Conservation (phyloP, 2,888 invertebrate species). For the Pachydiplax longipennis region DNA sequence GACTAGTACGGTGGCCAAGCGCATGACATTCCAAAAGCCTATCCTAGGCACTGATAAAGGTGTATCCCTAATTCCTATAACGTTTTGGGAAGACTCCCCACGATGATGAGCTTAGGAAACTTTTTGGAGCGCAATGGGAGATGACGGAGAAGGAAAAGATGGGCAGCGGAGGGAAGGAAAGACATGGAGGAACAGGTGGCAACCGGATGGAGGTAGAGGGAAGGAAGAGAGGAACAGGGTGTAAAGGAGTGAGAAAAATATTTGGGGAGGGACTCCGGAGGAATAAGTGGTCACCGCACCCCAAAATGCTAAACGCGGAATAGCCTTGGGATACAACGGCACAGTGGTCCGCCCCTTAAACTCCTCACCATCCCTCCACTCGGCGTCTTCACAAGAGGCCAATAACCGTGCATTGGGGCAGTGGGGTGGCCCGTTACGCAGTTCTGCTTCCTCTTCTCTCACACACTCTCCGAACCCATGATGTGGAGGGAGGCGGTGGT, state of each 20-base stretch:
- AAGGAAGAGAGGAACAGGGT: not conserved
- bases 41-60: too few relatives aligned
- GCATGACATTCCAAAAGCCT: too few relatives aligned
- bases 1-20: too few relatives aligned
- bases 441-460: not conserved
- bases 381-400: slow-evolving; percentile 28
- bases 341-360: not conserved
- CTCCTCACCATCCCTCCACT: not conserved
- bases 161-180: not conserved
- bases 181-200: not conserved
- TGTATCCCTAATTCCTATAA: too few relatives aligned
- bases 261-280: not conserved
- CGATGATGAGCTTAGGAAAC: too few relatives aligned
- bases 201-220: not conserved
- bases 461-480: not conserved
- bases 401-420: slow-evolving; percentile 43
- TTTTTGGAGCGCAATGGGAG: too few relatives aligned
- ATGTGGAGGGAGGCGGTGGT: not conserved
- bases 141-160: too few relatives aligned
- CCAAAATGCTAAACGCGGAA: slow-evolving; percentile 34
- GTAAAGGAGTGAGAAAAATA: not conserved
- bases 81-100: too few relatives aligned
- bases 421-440: slow-evolving; percentile 40
- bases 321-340: slow-evolving; percentile 29
- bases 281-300: slow-evolving; percentile 6